These are phyloP conservation scores for Drosophila burlai DNA, from an alignment of 1,140 invertebrate genomes.

Conservation along the genomic window DNA sequence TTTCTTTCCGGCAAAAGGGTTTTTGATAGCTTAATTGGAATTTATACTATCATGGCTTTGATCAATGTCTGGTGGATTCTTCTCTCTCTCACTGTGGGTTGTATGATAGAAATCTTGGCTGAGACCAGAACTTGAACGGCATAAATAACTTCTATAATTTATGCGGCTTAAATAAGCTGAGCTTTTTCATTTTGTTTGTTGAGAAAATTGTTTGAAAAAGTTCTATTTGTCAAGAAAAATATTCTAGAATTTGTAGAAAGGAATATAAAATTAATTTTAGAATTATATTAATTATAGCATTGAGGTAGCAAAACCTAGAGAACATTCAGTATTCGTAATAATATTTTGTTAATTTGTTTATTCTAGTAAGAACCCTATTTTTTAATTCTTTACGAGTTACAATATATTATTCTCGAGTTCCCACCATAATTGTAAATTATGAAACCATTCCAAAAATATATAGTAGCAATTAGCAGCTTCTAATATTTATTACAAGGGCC, in stretches of 20 bases:
- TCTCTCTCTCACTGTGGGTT: constrained; percentile 8
- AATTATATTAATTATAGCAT: background rate
- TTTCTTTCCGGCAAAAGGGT: constrained; percentile 2
- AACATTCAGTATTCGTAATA: background rate
- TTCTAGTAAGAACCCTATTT: background rate
- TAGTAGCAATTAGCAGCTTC: constrained; percentile 22
- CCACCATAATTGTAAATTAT: constrained; percentile 1
- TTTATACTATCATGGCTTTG: constrained; percentile 76
- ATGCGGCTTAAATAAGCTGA: constrained; percentile 58
- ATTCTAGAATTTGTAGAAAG: background rate
- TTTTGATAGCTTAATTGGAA: constrained; percentile 74
- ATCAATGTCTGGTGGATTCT: constrained; percentile 67
- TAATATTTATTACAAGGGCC: background rate
- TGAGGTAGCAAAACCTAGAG: background rate
- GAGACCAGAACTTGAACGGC: constrained; percentile 35
- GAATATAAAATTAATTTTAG: background rate
- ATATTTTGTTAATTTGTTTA: too few species aligned
- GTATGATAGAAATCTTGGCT: constrained; percentile 53
- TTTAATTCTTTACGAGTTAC: too few species aligned
- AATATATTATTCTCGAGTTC: background rate
- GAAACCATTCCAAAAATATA: constrained; percentile 1
- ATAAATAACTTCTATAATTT: constrained; percentile 71
- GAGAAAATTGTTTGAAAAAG: background rate
- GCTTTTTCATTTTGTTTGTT: constrained; percentile 50
- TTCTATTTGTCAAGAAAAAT: background rate